phyloP scores from a whole-genome alignment of 2,797 vertebrate species.

The Macropus fuliginosus region DNA sequence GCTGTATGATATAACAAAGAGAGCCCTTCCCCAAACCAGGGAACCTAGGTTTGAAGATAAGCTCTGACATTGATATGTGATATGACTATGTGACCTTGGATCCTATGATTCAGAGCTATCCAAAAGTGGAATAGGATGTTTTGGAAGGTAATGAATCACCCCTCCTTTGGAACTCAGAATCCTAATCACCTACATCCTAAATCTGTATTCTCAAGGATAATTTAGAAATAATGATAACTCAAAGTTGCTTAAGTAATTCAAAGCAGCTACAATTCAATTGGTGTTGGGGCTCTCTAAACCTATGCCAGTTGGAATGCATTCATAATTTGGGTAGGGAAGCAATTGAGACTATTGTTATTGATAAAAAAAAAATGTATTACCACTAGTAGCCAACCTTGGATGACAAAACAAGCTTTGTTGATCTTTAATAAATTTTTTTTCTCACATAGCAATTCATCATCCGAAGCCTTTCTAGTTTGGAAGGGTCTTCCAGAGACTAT shows the following conservation, averaged over 20 bases:
- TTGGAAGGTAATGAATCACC: not conserved
- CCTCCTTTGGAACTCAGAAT: not conserved
- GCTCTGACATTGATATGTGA: not conserved
- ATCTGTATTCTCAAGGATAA: not conserved
- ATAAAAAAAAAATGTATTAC: not conserved
- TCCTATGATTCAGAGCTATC: not conserved
- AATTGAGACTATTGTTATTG: not conserved
- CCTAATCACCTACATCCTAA: not conserved
- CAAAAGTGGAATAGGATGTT: not conserved
- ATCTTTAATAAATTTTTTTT: not conserved
- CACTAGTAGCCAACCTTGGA: not conserved
- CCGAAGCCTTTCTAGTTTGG: not conserved
- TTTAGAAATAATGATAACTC: not conserved
- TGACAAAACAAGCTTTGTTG: not conserved
- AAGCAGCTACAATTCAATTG: not conserved
- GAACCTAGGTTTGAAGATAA: not conserved
- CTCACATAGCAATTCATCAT: not conserved
- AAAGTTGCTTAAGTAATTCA: not conserved
- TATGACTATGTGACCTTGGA: not conserved
- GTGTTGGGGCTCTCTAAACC: not conserved
- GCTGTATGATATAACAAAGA: not conserved
- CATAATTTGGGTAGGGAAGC: not conserved
- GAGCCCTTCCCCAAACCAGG: not conserved
- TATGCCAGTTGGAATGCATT: not conserved
- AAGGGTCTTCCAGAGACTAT: not conserved